phyloP scores from a whole-genome alignment of 1,140 invertebrate species.

The Tetraneura akinire region DNA sequence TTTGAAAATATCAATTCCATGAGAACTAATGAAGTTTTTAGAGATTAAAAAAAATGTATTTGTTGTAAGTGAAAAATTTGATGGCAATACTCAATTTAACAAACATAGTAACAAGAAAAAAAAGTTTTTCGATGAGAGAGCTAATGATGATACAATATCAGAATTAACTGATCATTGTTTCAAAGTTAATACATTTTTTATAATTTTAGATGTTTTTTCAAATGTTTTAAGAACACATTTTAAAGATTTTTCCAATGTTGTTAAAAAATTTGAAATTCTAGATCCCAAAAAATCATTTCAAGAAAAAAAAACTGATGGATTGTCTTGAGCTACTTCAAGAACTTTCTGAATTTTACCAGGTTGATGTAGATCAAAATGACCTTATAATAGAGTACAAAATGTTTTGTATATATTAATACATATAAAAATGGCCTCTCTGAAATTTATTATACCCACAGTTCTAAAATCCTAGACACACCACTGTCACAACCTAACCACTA shows the following conservation, averaged over 20 bases:
- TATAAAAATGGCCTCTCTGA: too few relatives aligned
- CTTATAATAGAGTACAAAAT: not conserved
- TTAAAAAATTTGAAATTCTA: slow-evolving; percentile 18
- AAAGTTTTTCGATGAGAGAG: not conserved
- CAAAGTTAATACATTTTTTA: not conserved
- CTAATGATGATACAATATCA: not conserved
- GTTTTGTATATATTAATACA: not conserved
- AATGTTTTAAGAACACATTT: not conserved
- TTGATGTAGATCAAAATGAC: not conserved
- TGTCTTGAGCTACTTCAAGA: not conserved
- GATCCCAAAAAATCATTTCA: slow-evolving; percentile 15
- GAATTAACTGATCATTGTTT: not conserved
- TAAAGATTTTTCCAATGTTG: not conserved
- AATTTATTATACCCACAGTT: too few relatives aligned
- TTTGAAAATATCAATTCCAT: not conserved
- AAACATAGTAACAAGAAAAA: not conserved
- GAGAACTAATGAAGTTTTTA: not conserved
- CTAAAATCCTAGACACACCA: too few relatives aligned
- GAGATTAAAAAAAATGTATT: not conserved
- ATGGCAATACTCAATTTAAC: not conserved
- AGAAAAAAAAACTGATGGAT: not conserved
- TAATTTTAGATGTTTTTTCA: not conserved
- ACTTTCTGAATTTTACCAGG: slow-evolving; percentile 9
- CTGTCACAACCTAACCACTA: too few relatives aligned
- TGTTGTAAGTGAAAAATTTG: not conserved